These are phyloP conservation scores for Rhinella marina DNA, from an alignment of 2,797 vertebrate genomes.

Conservation along the genomic window DNA sequence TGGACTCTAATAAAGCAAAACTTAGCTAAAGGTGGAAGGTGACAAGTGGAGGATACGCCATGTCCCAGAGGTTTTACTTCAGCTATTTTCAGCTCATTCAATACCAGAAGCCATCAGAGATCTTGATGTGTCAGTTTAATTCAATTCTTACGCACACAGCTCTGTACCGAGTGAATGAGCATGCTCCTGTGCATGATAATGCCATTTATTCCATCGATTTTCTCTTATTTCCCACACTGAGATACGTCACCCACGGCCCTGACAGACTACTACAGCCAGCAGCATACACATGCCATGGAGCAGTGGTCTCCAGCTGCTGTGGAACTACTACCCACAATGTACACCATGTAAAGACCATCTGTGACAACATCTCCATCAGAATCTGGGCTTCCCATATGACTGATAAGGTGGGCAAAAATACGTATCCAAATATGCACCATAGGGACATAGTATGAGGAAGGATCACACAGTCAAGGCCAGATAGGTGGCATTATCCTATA, in stretches of 20 bases:
- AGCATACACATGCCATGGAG: neutral
- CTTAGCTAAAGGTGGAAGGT: too few species aligned
- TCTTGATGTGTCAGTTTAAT: neutral
- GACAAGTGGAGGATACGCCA: too few species aligned
- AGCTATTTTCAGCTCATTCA: neutral
- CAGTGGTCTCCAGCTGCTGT: neutral
- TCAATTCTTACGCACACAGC: neutral
- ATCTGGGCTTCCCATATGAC: too few species aligned
- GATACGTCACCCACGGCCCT: neutral
- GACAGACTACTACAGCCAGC: neutral
- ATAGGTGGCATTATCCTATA: too few species aligned
- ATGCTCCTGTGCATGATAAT: neutral
- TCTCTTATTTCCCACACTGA: too few species aligned
- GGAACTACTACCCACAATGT: neutral
- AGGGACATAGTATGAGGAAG: too few species aligned
- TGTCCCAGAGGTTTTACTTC: too few species aligned
- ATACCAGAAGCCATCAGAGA: neutral
- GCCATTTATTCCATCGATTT: neutral
- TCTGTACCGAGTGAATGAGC: neutral
- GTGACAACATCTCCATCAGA: too few species aligned
- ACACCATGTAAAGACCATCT: neutral
- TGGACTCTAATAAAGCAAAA: too few species aligned
- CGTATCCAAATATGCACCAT: too few species aligned
- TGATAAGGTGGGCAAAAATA: too few species aligned
- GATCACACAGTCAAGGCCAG: too few species aligned